A percentile compares a stretch with the other conserved stretches of the same genome.
Conservation (phyloP, 1,140 invertebrate genomes). For the Drosophila pseudoananassae region DNA sequence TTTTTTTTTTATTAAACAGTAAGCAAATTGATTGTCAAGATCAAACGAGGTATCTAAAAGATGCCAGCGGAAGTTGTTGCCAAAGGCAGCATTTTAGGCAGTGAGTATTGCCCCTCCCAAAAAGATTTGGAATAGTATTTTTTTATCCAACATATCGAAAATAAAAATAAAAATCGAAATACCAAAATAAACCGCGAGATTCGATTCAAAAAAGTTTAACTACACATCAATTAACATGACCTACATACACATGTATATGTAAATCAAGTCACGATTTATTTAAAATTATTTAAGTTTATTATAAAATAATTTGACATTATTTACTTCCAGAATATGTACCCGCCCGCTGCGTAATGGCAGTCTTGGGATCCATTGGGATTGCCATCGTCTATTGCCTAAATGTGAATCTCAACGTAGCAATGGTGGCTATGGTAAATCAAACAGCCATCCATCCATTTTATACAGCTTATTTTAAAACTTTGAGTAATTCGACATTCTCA, state of each 20-base stretch:
- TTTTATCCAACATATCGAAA: constrained; percentile 6
- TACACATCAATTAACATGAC: no score
- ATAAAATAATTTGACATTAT: not conserved
- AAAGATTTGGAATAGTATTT: not conserved
- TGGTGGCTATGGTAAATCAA: constrained; percentile 94
- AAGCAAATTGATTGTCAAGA: no score
- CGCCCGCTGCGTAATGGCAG: constrained; percentile 78
- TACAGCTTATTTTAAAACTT: no score
- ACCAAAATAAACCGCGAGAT: no score
- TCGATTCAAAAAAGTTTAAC: no score
- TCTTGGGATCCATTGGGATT: constrained; percentile 90
- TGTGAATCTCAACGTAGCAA: constrained; percentile 94
- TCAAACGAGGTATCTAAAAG: not conserved
- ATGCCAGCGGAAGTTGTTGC: constrained; percentile 78
- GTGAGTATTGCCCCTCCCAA: constrained; percentile 60
- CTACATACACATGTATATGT: no score
- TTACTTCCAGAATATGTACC: constrained; percentile 72
- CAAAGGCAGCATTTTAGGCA: constrained; percentile 78
- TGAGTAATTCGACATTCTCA: not conserved
- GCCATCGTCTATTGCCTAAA: constrained; percentile 94
- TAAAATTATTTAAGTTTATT: no score
- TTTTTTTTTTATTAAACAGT: constrained; percentile 19
- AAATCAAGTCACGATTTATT: no score
- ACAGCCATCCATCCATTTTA: constrained; percentile 84
- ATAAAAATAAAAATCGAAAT: constrained; percentile 9